phyloP scores from a whole-genome alignment of 2,113 vertebrate species.

The Dendrocopos noguchii region DNA sequence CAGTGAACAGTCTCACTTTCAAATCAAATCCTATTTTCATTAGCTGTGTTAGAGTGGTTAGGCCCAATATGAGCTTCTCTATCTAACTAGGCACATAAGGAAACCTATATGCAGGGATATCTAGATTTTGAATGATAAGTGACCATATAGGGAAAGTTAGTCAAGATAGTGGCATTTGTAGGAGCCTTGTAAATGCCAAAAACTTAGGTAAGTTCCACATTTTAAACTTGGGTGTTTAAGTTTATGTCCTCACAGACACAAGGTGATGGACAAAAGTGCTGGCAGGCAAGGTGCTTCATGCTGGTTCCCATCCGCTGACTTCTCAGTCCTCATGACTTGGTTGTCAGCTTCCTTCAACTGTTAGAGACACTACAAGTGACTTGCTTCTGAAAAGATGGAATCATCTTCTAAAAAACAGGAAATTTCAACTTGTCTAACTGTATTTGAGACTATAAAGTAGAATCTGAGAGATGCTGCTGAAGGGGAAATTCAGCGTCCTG shows the following conservation, averaged over 20 bases:
- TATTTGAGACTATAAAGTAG: background rate
- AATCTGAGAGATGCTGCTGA: background rate
- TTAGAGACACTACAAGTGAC: background rate
- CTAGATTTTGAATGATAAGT: background rate
- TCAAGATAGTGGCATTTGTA: background rate
- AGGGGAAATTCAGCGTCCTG: constrained; percentile 19
- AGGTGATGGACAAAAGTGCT: background rate
- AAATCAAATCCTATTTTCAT: background rate
- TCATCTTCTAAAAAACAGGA: background rate
- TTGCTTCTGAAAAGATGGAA: background rate
- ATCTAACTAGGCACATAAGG: background rate
- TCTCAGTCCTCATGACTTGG: background rate
- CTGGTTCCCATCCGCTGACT: background rate
- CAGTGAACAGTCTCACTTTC: background rate
- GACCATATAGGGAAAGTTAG: background rate
- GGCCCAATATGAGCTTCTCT: background rate
- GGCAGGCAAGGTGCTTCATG: background rate
- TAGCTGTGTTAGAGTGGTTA: background rate
- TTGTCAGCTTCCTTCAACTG: background rate
- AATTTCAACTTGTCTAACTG: background rate
- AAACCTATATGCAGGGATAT: background rate
- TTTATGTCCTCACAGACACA: background rate
- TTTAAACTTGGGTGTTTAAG: background rate
- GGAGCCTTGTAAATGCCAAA: background rate
- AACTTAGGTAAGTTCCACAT: background rate